These are phyloP conservation scores for Lepidurus packardi DNA, from an alignment of 1,140 invertebrate species.

Conservation along the genomic window DNA sequence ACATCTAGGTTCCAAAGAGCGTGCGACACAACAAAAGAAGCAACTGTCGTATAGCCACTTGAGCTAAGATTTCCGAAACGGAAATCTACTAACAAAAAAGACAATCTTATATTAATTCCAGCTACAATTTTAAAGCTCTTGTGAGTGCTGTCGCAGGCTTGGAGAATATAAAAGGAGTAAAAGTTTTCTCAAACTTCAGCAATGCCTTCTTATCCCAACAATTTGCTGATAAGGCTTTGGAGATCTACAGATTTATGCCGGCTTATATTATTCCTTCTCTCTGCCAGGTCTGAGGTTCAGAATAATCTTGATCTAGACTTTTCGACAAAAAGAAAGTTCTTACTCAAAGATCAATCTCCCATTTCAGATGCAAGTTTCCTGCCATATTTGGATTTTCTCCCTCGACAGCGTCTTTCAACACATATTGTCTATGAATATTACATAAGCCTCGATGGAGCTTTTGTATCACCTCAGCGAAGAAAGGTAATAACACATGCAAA, in stretches of 20 bases:
- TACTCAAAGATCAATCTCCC: neutral
- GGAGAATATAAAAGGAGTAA: neutral
- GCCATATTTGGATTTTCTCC: neutral
- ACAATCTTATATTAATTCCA: neutral
- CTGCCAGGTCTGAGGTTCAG: neutral
- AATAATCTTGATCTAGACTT: neutral
- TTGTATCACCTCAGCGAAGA: neutral
- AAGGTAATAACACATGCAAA: neutral
- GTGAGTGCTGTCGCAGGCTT: neutral
- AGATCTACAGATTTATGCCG: neutral
- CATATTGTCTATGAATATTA: slow-evolving; percentile 2
- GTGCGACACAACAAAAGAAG: too few relatives aligned
- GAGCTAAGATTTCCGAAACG: too few relatives aligned
- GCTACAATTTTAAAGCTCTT: neutral
- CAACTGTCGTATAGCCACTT: too few relatives aligned
- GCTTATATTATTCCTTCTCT: neutral
- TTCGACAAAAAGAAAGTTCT: neutral
- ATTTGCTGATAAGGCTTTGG: neutral
- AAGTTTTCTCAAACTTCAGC: neutral
- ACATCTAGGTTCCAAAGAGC: too few relatives aligned
- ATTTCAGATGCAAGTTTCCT: neutral
- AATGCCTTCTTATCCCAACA: neutral
- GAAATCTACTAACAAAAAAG: too few relatives aligned
- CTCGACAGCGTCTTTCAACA: neutral
- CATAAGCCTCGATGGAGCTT: neutral